Base-by-base conservation (phyloP, 2,797 vertebrate genomes). In the Nothura maculosa region DNA sequence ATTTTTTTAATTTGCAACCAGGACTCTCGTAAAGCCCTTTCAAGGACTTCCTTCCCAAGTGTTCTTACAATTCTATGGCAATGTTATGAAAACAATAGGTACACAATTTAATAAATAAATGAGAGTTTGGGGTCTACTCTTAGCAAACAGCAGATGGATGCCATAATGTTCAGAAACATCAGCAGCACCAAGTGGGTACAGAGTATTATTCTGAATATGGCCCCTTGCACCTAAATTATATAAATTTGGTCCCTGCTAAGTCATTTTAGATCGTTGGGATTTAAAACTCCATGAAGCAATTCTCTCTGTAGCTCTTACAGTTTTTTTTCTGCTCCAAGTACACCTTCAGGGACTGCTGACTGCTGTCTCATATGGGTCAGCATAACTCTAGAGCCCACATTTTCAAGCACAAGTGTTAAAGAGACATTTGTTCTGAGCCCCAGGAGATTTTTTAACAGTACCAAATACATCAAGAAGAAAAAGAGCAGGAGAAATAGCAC, bases 391-490 rank as follows among this genome's bases (percentile, higher is more conserved):
- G 68, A 88, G 60, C 17, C 69, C 80, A 82, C 45, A 47, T 89
- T 87, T 94, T 80, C 77, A 91, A 90, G 70, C n/a, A 57, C 55
- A 74, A 63, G 28, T 48, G 64, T 64, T 88, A 79, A 79, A 83
- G 47, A 81, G 43, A 91, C 89, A 36, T 87, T 84, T 60, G 14
- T 86, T 81, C 60, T 76, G 47, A 81, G 75, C 13, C 63, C 25
- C 60, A 40, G 57, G 64, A 90, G 43, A 32, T 70, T 88, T 69
- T 25, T 86, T 70, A 60, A 60, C 47, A 78, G 42, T 30, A 52
- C 6, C 63, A 28, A 86, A 61, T 17, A 38, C 22, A 60, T 15
- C 4, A 34, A 50, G 73, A 78, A 74, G 30, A 61, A 52, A 83
- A 72, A 60, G 47, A 83, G 36, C 11, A 58, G 79, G 43, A 77